phyloP scores from a whole-genome alignment of 2,797 vertebrate species.

The Scyliorhinus canicula region DNA sequence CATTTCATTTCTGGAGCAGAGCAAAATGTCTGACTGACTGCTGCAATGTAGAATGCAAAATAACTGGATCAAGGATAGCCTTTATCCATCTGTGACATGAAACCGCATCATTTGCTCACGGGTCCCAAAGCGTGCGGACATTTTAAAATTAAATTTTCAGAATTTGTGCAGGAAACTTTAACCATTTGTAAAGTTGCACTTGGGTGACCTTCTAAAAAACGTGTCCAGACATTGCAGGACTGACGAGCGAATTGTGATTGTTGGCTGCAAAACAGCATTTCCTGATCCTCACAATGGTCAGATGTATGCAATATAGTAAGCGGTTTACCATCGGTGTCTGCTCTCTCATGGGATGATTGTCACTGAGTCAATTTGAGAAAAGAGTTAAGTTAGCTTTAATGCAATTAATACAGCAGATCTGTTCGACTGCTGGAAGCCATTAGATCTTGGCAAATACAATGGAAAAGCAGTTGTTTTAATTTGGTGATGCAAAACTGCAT shows the following conservation, averaged over 20 bases:
- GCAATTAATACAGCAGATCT: background rate
- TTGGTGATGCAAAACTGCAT: too few relatives aligned
- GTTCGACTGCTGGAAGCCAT: background rate
- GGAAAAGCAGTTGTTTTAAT: background rate
- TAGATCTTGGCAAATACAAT: background rate
- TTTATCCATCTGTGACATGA: background rate
- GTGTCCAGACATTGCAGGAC: background rate
- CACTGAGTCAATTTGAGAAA: background rate
- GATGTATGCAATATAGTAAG: background rate
- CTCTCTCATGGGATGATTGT: background rate
- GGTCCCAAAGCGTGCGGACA: background rate
- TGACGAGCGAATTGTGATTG: background rate
- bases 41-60: background rate
- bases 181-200: background rate
- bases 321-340: background rate
- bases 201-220: background rate
- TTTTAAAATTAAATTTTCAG: background rate
- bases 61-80: background rate
- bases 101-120: background rate
- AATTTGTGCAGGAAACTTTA: background rate
- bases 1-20: background rate
- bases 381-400: background rate
- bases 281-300: background rate
- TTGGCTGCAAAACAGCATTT: background rate
- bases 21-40: background rate